These are phyloP conservation scores for Gnathonemus longibarbis DNA, from an alignment of 2,113 vertebrate genomes.

Conservation along the genomic window DNA sequence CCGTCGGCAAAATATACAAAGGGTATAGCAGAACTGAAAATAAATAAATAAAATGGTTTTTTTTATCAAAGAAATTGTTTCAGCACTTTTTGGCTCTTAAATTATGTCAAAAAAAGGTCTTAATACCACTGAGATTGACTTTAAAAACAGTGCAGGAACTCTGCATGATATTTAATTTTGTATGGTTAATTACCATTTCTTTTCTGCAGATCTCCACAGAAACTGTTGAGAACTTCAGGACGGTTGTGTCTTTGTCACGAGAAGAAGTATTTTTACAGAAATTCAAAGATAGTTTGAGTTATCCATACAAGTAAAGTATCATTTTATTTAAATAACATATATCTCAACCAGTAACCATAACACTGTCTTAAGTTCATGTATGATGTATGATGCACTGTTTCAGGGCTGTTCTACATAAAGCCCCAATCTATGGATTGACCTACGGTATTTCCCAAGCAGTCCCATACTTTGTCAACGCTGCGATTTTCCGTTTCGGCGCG, in stretches of 20 bases:
- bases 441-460: conserved; percentile 70
- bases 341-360: neutral
- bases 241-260: neutral
- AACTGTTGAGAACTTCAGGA: neutral
- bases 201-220: neutral
- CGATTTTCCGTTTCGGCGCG: conserved; percentile 72
- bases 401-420: conserved; percentile 71
- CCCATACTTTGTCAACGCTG: conserved; percentile 71
- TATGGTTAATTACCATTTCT: neutral
- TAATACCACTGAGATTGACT: neutral
- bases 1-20: neutral
- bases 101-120: neutral
- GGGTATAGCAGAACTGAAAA: neutral
- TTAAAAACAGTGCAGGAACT: neutral
- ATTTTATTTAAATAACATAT: neutral
- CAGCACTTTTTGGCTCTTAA: neutral
- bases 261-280: neutral
- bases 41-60: neutral
- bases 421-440: conserved; percentile 70
- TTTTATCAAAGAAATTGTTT: neutral
- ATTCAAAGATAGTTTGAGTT: neutral
- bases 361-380: neutral
- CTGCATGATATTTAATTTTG: neutral
- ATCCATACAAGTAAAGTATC: neutral
- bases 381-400: conserved; percentile 25